These are phyloP conservation scores for Phengaris arion DNA, from an alignment of 2,888 invertebrate genomes.

Conservation along the genomic window DNA sequence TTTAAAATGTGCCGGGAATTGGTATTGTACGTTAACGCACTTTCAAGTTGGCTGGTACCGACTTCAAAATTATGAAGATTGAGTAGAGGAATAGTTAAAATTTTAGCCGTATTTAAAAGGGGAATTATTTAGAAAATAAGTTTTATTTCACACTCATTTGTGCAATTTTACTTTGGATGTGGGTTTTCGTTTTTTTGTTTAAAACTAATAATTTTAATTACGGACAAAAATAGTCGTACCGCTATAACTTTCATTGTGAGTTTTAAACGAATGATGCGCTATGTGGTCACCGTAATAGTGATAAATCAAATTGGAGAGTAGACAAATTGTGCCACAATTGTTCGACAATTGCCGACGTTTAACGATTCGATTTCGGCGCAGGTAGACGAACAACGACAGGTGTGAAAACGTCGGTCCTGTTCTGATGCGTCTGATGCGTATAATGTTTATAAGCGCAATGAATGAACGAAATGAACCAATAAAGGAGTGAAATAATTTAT, in stretches of 20 bases:
- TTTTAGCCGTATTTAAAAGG: too few relatives aligned
- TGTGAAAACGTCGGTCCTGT: neutral
- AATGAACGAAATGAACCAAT: neutral
- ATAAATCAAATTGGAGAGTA: slow-evolving; percentile 17
- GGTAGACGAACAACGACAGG: neutral
- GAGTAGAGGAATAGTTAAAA: too few relatives aligned
- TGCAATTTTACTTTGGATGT: too few relatives aligned
- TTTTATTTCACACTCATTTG: too few relatives aligned
- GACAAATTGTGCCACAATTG: slow-evolving; percentile 14
- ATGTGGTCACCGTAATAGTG: slow-evolving; percentile 8
- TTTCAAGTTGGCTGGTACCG: too few relatives aligned
- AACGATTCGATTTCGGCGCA: slow-evolving; percentile 5
- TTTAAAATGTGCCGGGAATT: neutral
- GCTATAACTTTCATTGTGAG: neutral
- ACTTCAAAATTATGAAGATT: too few relatives aligned
- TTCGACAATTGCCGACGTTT: slow-evolving; percentile 13
- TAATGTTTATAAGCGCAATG: neutral
- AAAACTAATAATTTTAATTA: too few relatives aligned
- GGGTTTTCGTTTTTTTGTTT: too few relatives aligned
- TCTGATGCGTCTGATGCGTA: neutral
- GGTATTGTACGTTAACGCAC: neutral
- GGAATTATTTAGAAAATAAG: too few relatives aligned
- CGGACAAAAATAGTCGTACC: too few relatives aligned
- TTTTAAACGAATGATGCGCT: neutral
- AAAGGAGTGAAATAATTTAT: too few relatives aligned